Percentiles rank a stretch among this genome's conserved stretches.
Evolutionary conservation across 2,797 vertebrate species (phyloP).

Genomic region (Melanotaenia maccullochi): DNA sequence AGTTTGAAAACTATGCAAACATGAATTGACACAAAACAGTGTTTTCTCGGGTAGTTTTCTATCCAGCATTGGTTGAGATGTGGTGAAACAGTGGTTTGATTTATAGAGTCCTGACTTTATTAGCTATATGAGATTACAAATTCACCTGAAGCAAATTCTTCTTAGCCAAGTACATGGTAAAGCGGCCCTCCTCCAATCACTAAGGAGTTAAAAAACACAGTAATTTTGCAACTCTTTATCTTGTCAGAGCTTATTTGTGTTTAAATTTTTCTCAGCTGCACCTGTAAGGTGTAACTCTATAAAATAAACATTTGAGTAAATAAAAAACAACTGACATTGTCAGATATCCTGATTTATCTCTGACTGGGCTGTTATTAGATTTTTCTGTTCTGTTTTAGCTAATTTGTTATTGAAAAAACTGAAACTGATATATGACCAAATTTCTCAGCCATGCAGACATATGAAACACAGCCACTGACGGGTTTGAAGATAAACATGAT

Average conservation of each 20-base stretch:
- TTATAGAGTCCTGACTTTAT: slow-evolving; percentile 59
- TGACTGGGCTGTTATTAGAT: background rate
- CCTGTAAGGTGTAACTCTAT: slow-evolving; percentile 28
- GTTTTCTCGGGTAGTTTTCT: background rate
- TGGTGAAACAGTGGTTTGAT: slow-evolving; percentile 48
- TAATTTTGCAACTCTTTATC: slow-evolving; percentile 50
- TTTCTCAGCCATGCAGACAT: slow-evolving; percentile 17
- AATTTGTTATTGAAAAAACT: slow-evolving; percentile 19
- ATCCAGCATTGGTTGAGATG: slow-evolving; percentile 7
- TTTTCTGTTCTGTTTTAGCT: background rate
- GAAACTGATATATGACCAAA: slow-evolving; percentile 17
- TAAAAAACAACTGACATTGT: slow-evolving; percentile 8
- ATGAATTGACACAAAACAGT: background rate
- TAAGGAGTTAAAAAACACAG: slow-evolving; percentile 48
- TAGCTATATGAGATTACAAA: slow-evolving; percentile 35
- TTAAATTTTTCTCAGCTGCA: slow-evolving; percentile 21
- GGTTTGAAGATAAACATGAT: slow-evolving; percentile 18
- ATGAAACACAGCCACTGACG: slow-evolving; percentile 1
- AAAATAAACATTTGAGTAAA: slow-evolving; percentile 36
- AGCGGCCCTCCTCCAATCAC: slow-evolving; percentile 45
- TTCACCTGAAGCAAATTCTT: slow-evolving; percentile 69
- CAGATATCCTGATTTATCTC: slow-evolving; percentile 20
- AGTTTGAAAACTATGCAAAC: slow-evolving; percentile 15
- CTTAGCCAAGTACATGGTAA: slow-evolving; percentile 59
- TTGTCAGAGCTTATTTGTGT: slow-evolving; percentile 35